Conservation (phyloP, 2,888 invertebrate species). For the Epinotia ramella region DNA sequence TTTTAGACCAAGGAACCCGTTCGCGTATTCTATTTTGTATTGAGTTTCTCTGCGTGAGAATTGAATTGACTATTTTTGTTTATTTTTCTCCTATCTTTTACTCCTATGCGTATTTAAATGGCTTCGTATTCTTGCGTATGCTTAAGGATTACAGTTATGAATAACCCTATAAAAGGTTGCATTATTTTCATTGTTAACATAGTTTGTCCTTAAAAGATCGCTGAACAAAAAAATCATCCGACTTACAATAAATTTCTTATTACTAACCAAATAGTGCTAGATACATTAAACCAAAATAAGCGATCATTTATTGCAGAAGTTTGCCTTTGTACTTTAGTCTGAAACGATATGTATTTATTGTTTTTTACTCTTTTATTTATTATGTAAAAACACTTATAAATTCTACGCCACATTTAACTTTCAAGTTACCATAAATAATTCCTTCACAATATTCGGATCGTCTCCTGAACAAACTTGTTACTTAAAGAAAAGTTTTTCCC, state of each 20-base stretch:
- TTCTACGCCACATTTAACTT: conserved; percentile 6
- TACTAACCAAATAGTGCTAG: too few relatives aligned
- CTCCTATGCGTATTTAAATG: not conserved
- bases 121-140: not conserved
- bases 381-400: too few relatives aligned
- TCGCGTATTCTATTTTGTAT: conserved; percentile 34
- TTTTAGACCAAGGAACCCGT: conserved; percentile 24
- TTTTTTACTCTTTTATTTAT: too few relatives aligned
- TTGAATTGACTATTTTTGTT: not conserved
- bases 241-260: too few relatives aligned
- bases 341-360: too few relatives aligned
- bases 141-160: not conserved
- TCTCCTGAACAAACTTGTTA: conserved; percentile 37
- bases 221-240: too few relatives aligned
- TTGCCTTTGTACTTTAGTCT: too few relatives aligned
- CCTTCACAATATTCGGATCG: conserved; percentile 5
- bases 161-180: not conserved
- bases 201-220: not conserved
- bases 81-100: not conserved
- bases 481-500: conserved; percentile 37
- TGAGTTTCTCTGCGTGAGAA: conserved; percentile 15
- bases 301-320: too few relatives aligned
- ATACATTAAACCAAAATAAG: too few relatives aligned
- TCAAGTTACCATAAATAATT: conserved; percentile 1
- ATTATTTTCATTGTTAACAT: not conserved